Evolutionary conservation across 2,113 vertebrate species (phyloP).

Genomic region (Acrocephalus kingi): DNA sequence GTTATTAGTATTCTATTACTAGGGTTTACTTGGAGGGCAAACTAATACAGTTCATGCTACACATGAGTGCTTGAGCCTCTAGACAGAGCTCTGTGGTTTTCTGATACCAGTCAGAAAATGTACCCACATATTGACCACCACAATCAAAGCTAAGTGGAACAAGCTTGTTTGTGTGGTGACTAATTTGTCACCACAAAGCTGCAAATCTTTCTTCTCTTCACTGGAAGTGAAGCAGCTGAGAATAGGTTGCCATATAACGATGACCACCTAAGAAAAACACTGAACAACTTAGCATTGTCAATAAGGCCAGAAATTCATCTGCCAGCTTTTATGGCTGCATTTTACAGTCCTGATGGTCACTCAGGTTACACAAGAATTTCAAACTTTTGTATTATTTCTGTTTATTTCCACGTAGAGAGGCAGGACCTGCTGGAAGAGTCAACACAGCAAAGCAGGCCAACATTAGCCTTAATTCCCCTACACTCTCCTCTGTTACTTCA

Average conservation of each 20-base stretch:
- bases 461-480: not conserved
- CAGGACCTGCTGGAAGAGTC: not conserved
- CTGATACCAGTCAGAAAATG: not conserved
- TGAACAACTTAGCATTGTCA: not conserved
- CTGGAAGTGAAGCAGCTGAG: not conserved
- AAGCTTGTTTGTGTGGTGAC: not conserved
- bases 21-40: not conserved
- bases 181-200: not conserved
- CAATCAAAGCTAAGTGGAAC: not conserved
- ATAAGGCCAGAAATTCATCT: not conserved
- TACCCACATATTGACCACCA: no score
- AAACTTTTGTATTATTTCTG: not conserved
- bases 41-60: rapidly evolving
- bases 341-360: not conserved
- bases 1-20: not conserved
- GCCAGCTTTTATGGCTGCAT: not conserved
- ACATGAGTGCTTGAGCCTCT: not conserved
- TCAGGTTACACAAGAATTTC: not conserved
- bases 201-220: not conserved
- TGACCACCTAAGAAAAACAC: not conserved
- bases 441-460: not conserved
- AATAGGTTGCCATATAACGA: rapidly evolving
- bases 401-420: not conserved
- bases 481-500: not conserved
- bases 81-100: not conserved